phyloP scores from a whole-genome alignment of 1,140 invertebrate genomes.

The Pseudobourletiella spinata region DNA sequence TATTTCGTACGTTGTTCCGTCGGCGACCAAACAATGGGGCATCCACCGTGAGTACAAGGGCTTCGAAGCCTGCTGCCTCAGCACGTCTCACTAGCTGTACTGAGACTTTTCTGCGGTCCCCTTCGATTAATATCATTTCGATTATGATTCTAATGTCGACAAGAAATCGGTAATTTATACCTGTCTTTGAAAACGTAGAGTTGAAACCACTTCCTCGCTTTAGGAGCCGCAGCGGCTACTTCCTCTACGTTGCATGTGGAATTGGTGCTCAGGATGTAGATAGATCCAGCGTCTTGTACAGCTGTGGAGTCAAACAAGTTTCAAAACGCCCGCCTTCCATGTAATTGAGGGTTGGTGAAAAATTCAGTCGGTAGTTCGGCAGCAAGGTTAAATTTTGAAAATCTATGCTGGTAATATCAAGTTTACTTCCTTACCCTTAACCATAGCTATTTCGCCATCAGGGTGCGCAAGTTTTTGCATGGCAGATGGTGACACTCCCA shows the following conservation, averaged over 20 bases:
- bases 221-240: slow-evolving; percentile 63
- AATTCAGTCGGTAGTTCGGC: not conserved
- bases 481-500: slow-evolving; percentile 81
- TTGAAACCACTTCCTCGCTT: slow-evolving; percentile 77
- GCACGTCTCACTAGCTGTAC: slow-evolving; percentile 15
- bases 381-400: not conserved
- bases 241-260: slow-evolving; percentile 83
- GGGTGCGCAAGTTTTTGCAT: slow-evolving; percentile 89
- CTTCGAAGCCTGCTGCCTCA: slow-evolving; percentile 59
- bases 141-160: not conserved
- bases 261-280: slow-evolving; percentile 78
- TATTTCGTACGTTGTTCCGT: slow-evolving; percentile 69
- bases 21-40: slow-evolving; percentile 74
- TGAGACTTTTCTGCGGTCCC: slow-evolving; percentile 12
- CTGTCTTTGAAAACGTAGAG: slow-evolving; percentile 79
- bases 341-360: too few species aligned
- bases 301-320: slow-evolving; percentile 47
- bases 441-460: slow-evolving; percentile 79
- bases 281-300: slow-evolving; percentile 57
- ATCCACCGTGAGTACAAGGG: slow-evolving; percentile 83
- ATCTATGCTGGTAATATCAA: not conserved
- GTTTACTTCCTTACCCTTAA: slow-evolving; percentile 51
- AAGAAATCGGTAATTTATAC: slow-evolving; percentile 39
- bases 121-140: not conserved
- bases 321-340: too few species aligned